Evolutionary conservation across 2,888 invertebrate species (phyloP).

Genomic region (Itoplectis maculator): DNA sequence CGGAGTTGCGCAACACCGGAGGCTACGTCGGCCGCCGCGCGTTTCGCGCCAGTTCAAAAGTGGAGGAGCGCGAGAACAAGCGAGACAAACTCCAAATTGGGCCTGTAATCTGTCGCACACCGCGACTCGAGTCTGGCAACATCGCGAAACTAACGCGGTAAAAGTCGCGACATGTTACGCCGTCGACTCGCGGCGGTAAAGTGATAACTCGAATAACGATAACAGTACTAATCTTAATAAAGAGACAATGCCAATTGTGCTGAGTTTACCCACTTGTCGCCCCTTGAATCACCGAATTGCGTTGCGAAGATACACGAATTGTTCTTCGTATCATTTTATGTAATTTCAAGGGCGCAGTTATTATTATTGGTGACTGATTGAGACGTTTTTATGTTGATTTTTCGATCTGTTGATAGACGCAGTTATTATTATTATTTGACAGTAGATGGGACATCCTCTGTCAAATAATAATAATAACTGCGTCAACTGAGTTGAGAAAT

Average conservation of each 20-base stretch:
- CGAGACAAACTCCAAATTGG: slow-evolving; percentile 12
- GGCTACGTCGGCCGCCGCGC: slow-evolving; percentile 9
- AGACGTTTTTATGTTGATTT: no score
- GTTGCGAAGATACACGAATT: no score
- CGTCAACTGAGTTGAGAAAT: no score
- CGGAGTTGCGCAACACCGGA: slow-evolving; percentile 56
- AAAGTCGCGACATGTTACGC: not conserved
- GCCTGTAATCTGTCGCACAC: slow-evolving; percentile 3
- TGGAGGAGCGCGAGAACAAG: not conserved
- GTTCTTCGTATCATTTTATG: no score
- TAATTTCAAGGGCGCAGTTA: no score
- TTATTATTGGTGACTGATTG: no score
- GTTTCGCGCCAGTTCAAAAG: not conserved
- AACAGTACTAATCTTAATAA: slow-evolving; percentile 1
- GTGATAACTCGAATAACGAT: not conserved
- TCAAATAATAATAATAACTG: no score
- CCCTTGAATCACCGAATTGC: not conserved
- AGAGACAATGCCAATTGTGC: not conserved
- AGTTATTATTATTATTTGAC: no score
- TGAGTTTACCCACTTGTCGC: not conserved
- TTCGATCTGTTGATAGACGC: no score
- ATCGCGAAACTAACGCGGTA: slow-evolving; percentile 4
- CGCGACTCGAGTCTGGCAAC: not conserved
- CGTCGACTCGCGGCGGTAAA: not conserved
- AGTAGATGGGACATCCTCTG: no score